A percentile compares a stretch with the other conserved stretches of the same genome.
Conservation (phyloP, 2,888 invertebrate genomes). For the Drosophila suboccidentalis region DNA sequence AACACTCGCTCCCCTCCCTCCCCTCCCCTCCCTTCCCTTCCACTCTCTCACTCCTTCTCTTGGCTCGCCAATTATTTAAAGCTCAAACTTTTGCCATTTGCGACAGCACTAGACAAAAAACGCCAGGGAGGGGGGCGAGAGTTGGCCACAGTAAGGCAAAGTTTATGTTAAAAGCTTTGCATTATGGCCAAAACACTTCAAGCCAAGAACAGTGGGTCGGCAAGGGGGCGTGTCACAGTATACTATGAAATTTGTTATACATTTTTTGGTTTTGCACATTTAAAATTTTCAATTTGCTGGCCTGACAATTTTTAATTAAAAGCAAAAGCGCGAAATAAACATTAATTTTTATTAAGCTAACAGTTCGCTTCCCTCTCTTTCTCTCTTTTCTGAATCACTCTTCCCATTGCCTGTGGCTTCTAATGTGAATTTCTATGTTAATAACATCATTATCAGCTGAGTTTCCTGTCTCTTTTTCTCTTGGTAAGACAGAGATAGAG, state of each 20-base stretch:
- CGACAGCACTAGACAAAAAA: constrained; percentile 54
- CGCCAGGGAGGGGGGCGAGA: constrained; percentile 2
- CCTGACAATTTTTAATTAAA: constrained; percentile 75
- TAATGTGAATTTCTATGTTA: constrained; percentile 74
- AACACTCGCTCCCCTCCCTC: constrained; percentile 2
- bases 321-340: constrained; percentile 68
- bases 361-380: background rate
- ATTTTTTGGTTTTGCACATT: constrained; percentile 61
- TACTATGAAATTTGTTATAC: constrained; percentile 31
- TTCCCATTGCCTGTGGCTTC: constrained; percentile 49
- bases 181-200: constrained; percentile 73
- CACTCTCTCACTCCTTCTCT: background rate
- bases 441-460: constrained; percentile 72
- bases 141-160: constrained; percentile 47
- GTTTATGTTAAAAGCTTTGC: constrained; percentile 70
- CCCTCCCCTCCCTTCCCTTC: background rate
- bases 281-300: constrained; percentile 69
- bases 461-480: background rate
- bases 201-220: constrained; percentile 22
- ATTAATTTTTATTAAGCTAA: constrained; percentile 70
- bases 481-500: background rate
- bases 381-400: background rate
- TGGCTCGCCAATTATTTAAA: constrained; percentile 72
- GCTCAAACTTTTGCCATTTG: constrained; percentile 73
- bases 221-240: constrained; percentile 19